Conservation (phyloP, 2,113 vertebrate species). For the Fregata magnificens region DNA sequence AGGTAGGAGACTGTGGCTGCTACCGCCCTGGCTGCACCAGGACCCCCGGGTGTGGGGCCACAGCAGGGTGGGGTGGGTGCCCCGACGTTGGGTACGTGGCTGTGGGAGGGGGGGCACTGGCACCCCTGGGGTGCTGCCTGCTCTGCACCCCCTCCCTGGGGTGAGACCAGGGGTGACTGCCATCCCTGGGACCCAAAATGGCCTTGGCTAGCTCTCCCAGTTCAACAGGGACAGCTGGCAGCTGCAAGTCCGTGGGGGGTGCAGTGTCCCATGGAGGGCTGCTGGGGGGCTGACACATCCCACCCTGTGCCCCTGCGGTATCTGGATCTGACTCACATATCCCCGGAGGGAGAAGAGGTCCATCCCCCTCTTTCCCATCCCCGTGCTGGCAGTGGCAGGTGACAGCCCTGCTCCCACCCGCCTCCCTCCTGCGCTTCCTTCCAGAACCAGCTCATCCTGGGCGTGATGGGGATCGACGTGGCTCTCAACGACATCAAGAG, state of each 20-base stretch:
- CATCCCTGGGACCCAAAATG: background rate
- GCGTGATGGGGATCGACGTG: slow-evolving; percentile 97
- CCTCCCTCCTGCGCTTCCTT: background rate
- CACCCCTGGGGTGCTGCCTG: background rate
- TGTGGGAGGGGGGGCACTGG: background rate
- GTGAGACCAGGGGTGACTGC: background rate
- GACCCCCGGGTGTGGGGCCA: fast-evolving
- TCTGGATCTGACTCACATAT: fast-evolving
- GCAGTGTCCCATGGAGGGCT: background rate
- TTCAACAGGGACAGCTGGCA: background rate
- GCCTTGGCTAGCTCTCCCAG: background rate
- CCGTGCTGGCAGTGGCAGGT: fast-evolving
- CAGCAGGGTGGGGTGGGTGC: background rate
- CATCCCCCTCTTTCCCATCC: background rate
- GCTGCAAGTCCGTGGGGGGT: background rate
- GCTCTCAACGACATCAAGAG: slow-evolving; percentile 95
- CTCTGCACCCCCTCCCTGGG: background rate
- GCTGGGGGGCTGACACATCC: background rate
- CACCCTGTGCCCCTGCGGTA: background rate
- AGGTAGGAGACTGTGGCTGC: slow-evolving; percentile 56
- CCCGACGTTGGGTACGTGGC: background rate
- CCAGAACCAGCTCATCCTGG: slow-evolving; percentile 97
- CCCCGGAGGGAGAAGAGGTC: background rate
- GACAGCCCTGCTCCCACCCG: background rate
- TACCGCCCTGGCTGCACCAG: background rate